Percentiles rank a stretch among this genome's conserved stretches.
These are phyloP conservation scores for Tyto alba DNA, from an alignment of 2,113 vertebrate species.

Conservation along the genomic window DNA sequence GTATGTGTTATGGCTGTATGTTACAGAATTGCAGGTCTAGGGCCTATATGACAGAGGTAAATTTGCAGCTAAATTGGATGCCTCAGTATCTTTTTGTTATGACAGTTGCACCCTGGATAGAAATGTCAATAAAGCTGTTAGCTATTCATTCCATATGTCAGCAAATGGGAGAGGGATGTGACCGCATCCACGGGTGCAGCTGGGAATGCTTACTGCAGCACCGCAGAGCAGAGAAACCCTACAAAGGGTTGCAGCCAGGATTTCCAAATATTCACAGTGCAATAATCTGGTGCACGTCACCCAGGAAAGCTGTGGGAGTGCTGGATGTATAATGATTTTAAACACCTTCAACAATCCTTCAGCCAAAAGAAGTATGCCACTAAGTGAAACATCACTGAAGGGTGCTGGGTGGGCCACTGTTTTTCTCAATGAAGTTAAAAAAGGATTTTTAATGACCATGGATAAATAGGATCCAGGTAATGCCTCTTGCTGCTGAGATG, in stretches of 20 bases:
- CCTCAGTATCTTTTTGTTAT: neutral
- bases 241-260: neutral
- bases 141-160: neutral
- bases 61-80: neutral
- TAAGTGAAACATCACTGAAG: neutral
- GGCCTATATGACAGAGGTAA: neutral
- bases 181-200: neutral
- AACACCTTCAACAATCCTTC: neutral
- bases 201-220: neutral
- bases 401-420: neutral
- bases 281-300: neutral
- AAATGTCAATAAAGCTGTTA: conserved; percentile 3
- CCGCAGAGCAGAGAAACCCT: neutral
- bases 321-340: neutral
- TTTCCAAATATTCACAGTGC: neutral
- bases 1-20: neutral
- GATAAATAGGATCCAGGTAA: neutral
- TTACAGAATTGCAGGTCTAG: neutral
- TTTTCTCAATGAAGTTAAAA: neutral
- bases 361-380: neutral
- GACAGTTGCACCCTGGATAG: neutral
- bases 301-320: neutral
- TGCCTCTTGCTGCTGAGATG: neutral
- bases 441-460: neutral
- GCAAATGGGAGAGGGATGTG: neutral